A percentile compares a stretch with the other conserved stretches of the same genome.
Evolutionary conservation across 2,113 vertebrate genomes (phyloP).

Genomic region (Calyptommatus sinebrachiatus): DNA sequence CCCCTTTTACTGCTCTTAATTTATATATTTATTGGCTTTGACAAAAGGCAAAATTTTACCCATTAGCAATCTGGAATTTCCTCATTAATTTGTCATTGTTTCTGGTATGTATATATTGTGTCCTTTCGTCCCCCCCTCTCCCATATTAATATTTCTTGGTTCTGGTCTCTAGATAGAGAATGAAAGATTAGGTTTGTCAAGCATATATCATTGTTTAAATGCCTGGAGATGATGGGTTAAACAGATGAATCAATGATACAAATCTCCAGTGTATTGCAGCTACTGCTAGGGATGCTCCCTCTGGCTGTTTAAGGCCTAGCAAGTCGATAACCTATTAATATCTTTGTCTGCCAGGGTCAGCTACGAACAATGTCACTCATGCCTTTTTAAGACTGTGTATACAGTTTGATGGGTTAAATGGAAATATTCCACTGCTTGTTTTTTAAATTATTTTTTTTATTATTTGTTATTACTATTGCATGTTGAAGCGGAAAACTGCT

Average conservation of each 20-base stretch:
- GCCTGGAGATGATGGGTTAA: conserved; percentile 83
- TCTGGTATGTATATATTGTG: conserved; percentile 71
- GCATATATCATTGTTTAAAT: conserved; percentile 81
- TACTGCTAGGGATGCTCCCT: conserved; percentile 73
- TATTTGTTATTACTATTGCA: conserved; percentile 50
- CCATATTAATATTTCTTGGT: conserved; percentile 74
- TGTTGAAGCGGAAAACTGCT: neutral
- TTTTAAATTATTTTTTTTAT: conserved; percentile 48
- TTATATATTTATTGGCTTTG: conserved; percentile 39
- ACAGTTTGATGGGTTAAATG: conserved; percentile 60
- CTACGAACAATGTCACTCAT: conserved; percentile 64
- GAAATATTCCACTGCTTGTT: conserved; percentile 51
- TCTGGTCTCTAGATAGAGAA: conserved; percentile 76
- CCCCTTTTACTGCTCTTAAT: conserved; percentile 14
- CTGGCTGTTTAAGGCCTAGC: conserved; percentile 78
- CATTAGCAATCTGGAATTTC: conserved; percentile 54
- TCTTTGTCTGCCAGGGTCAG: conserved; percentile 77
- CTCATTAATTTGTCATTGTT: conserved; percentile 72
- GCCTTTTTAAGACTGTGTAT: conserved; percentile 65
- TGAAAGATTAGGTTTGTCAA: conserved; percentile 86
- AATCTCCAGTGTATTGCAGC: conserved; percentile 78
- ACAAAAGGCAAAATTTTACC: conserved; percentile 58
- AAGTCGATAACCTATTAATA: conserved; percentile 88
- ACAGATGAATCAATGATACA: conserved; percentile 83
- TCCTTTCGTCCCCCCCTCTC: conserved; percentile 70